Conservation (phyloP, 2,888 invertebrate genomes). For the Apeira syringaria region DNA sequence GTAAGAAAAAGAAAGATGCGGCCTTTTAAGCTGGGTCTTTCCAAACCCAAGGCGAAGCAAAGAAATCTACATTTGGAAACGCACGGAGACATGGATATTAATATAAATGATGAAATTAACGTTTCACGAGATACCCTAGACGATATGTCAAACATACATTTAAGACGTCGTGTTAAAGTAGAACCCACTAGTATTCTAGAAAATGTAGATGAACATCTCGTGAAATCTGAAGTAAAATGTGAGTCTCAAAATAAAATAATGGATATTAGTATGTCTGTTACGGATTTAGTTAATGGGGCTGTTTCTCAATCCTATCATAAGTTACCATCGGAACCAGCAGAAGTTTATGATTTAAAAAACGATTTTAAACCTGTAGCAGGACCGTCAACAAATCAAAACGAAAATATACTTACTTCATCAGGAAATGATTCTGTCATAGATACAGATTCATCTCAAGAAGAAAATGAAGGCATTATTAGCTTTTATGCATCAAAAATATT, state of each 20-base stretch:
- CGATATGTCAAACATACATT: conserved; percentile 52
- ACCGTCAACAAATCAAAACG: conserved; percentile 47
- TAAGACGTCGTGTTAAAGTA: conserved; percentile 45
- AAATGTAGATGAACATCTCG: conserved; percentile 23
- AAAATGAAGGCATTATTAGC: conserved; percentile 63
- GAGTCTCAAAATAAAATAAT: conserved; percentile 17
- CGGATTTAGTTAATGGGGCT: conserved; percentile 47
- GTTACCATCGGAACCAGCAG: conserved; percentile 37
- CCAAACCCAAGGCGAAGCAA: conserved; percentile 61
- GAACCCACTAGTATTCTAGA: conserved; percentile 42
- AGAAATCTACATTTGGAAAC: conserved; percentile 28
- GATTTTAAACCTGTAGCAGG: conserved; percentile 64
- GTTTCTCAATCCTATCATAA: conserved; percentile 31
- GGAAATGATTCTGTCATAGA: conserved; percentile 41
- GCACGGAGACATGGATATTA: conserved; percentile 28
- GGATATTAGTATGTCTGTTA: conserved; percentile 26
- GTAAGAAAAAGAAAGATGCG: conserved; percentile 75
- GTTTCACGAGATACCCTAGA: conserved; percentile 61
- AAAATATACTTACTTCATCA: conserved; percentile 15
- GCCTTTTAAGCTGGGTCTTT: conserved; percentile 67
- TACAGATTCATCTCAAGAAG: conserved; percentile 56
- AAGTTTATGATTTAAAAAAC: conserved; percentile 58
- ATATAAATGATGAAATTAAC: conserved; percentile 60
- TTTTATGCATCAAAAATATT: conserved; percentile 72
- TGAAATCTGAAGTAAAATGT: conserved; percentile 15